Percentiles rank a stretch among this genome's conserved stretches.
phyloP scores from a whole-genome alignment of 2,113 vertebrate genomes.

The Dipodomys stephensi region DNA sequence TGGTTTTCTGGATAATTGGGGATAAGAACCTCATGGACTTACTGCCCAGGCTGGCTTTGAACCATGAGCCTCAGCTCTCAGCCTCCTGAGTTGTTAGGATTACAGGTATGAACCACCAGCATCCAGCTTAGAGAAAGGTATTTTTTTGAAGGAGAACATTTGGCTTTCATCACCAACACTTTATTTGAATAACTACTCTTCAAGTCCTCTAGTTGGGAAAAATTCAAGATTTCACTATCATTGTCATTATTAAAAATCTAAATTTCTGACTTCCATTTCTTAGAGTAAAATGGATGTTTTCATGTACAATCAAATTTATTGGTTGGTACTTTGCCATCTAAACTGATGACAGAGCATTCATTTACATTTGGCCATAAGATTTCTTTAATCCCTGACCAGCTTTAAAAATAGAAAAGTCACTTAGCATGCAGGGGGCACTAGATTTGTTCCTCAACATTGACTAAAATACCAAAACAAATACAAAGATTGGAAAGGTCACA shows the following conservation, averaged over 20 bases:
- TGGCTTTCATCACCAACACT: neutral
- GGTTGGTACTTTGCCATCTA: neutral
- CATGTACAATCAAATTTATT: neutral
- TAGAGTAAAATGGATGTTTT: conserved; percentile 39
- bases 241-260: conserved; percentile 3
- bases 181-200: neutral
- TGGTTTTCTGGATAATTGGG: too few relatives aligned
- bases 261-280: neutral
- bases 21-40: too few relatives aligned
- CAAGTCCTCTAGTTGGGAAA: neutral
- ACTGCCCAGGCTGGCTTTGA: too few relatives aligned
- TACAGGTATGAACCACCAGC: too few relatives aligned
- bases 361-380: conserved; percentile 2
- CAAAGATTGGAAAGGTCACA: neutral
- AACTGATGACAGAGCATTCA: neutral
- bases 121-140: neutral
- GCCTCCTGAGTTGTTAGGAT: too few relatives aligned
- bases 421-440: neutral
- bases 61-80: too few relatives aligned
- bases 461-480: neutral
- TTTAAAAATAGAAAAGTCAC: conserved; percentile 16
- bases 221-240: neutral
- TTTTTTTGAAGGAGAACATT: neutral
- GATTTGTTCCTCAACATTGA: neutral
- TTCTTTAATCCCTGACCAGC: neutral